These are phyloP conservation scores for Cryptomyrus ogoouensis DNA, from an alignment of 2,113 vertebrate genomes.

Conservation along the genomic window DNA sequence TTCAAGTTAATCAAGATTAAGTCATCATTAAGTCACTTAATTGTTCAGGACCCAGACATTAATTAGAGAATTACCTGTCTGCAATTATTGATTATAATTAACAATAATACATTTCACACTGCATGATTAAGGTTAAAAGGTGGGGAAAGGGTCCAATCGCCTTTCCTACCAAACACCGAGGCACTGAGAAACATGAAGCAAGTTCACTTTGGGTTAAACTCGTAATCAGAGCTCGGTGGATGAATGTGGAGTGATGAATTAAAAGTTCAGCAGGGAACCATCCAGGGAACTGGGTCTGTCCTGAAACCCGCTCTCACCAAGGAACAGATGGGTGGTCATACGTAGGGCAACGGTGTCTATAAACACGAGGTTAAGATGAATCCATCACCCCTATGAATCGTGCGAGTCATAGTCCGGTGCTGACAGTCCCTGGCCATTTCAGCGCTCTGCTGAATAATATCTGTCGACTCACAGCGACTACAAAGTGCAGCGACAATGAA, in stretches of 20 bases:
- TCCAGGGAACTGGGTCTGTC: neutral
- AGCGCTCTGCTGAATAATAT: neutral
- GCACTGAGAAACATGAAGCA: neutral
- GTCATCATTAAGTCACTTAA: slow-evolving; percentile 3
- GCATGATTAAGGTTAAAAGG: slow-evolving; percentile 8
- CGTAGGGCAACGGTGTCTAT: neutral
- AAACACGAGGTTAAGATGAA: neutral
- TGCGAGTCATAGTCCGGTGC: neutral
- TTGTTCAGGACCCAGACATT: slow-evolving; percentile 5
- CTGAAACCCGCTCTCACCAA: neutral
- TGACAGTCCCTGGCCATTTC: neutral
- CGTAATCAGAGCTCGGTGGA: neutral
- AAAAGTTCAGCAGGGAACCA: neutral
- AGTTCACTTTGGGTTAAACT: neutral
- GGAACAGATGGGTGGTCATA: neutral
- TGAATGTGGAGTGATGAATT: neutral
- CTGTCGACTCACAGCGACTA: neutral
- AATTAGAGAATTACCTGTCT: slow-evolving; percentile 3
- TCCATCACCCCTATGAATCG: neutral
- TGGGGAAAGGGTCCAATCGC: neutral
- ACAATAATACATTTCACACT: slow-evolving; percentile 4
- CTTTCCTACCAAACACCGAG: neutral
- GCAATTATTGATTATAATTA: slow-evolving; percentile 7
- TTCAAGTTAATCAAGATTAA: slow-evolving; percentile 4
- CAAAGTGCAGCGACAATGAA: neutral